Evolutionary conservation across 1,140 invertebrate species (phyloP).

Genomic region (Antheraea pernyi): DNA sequence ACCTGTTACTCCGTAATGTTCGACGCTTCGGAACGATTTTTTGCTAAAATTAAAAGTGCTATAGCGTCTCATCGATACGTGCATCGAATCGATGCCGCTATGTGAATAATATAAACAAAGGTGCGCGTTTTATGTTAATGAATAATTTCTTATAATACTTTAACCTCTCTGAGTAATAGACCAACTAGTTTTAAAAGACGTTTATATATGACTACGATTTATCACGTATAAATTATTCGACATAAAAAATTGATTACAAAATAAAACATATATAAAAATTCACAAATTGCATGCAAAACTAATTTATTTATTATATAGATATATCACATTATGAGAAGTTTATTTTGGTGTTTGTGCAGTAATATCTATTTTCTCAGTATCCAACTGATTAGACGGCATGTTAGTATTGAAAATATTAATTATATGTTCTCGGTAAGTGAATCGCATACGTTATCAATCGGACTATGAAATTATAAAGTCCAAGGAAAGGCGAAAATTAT

Average conservation of each 20-base stretch:
- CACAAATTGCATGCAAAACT: background rate
- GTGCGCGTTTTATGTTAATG: slow-evolving; percentile 5
- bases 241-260: background rate
- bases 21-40: slow-evolving; percentile 51
- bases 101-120: slow-evolving; percentile 12
- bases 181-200: background rate
- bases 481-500: slow-evolving; percentile 1
- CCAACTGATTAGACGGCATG: no score
- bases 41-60: slow-evolving; percentile 67
- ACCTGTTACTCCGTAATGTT: slow-evolving; percentile 63
- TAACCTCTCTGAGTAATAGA: background rate
- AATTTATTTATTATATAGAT: background rate
- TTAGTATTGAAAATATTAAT: no score
- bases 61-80: slow-evolving; percentile 56
- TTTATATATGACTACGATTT: slow-evolving; percentile 1
- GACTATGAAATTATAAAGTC: background rate
- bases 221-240: background rate
- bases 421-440: no score
- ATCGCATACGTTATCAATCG: no score
- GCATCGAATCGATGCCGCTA: slow-evolving; percentile 36
- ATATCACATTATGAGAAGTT: background rate
- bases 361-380: background rate
- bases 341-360: background rate
- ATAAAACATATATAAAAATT: background rate
- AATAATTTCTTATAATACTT: slow-evolving; percentile 7